Conservation (phyloP, 1,140 invertebrate genomes). For the Protaetia brevitarsis region DNA sequence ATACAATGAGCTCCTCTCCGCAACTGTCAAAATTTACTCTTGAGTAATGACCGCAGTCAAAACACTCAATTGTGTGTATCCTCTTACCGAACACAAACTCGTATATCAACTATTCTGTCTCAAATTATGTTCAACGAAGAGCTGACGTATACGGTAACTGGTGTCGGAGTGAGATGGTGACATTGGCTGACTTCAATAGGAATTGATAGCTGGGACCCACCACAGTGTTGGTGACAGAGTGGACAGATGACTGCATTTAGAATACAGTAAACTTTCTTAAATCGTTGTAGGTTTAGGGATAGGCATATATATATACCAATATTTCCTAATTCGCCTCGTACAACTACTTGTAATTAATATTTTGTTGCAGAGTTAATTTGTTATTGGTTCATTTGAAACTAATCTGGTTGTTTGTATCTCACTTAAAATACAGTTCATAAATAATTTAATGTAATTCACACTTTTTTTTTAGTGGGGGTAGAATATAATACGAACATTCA, state of each 20-base stretch:
- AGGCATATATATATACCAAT: background rate
- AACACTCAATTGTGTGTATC: slow-evolving; percentile 42
- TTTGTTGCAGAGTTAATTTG: too few species aligned
- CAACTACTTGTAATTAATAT: background rate
- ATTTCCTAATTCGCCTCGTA: background rate
- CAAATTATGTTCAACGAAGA: slow-evolving; percentile 7
- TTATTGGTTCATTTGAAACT: too few species aligned
- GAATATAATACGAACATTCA: too few species aligned
- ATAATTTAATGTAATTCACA: too few species aligned
- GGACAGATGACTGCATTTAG: slow-evolving; percentile 41
- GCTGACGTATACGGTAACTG: background rate
- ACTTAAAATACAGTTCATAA: too few species aligned
- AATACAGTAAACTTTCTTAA: slow-evolving; percentile 26
- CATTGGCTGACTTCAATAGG: slow-evolving; percentile 23
- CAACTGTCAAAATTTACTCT: slow-evolving; percentile 43
- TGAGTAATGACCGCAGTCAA: slow-evolving; percentile 46
- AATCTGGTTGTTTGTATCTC: too few species aligned
- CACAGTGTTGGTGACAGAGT: slow-evolving; percentile 43
- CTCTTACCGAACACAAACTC: slow-evolving; percentile 20
- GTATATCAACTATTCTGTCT: slow-evolving; percentile 19
- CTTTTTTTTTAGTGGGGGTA: too few species aligned
- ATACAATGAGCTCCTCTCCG: slow-evolving; percentile 39
- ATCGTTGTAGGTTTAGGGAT: too few species aligned
- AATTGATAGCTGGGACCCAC: slow-evolving; percentile 33
- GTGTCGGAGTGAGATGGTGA: slow-evolving; percentile 23